A percentile compares a stretch with the other conserved stretches of the same genome.
These are phyloP conservation scores for Drosophila repletoides DNA, from an alignment of 1,140 invertebrate genomes.

Conservation along the genomic window DNA sequence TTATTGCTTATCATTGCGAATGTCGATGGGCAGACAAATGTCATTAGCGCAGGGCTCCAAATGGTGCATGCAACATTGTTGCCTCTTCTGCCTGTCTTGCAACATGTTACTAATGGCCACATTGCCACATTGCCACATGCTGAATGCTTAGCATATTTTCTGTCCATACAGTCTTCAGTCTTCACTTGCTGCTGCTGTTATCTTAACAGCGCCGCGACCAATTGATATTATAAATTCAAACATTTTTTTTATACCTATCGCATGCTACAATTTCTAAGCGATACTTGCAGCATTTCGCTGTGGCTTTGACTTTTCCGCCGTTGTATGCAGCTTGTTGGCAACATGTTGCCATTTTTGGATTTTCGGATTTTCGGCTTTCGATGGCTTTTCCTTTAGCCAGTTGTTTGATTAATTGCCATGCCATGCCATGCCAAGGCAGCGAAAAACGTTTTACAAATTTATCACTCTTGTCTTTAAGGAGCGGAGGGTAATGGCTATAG, in stretches of 20 bases:
- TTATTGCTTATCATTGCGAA: constrained; percentile 74
- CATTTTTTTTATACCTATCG: constrained; percentile 51
- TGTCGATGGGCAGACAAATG: constrained; percentile 41
- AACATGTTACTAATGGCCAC: constrained; percentile 42
- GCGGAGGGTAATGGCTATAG: neutral
- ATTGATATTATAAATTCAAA: constrained; percentile 63
- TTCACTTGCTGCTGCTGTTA: constrained; percentile 17
- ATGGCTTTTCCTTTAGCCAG: constrained; percentile 45
- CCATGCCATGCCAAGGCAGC: constrained; percentile 48
- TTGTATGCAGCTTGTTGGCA: constrained; percentile 10
- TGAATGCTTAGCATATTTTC: constrained; percentile 58
- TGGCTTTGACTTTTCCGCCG: constrained; percentile 4
- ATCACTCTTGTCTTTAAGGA: neutral
- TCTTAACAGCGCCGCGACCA: constrained; percentile 39
- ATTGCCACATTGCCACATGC: constrained; percentile 22
- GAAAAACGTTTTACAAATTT: constrained; percentile 50
- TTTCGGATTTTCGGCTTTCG: constrained; percentile 27
- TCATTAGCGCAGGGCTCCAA: constrained; percentile 35
- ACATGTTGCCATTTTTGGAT: constrained; percentile 18
- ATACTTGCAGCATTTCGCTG: constrained; percentile 13
- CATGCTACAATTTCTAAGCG: constrained; percentile 36
- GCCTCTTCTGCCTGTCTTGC: constrained; percentile 5
- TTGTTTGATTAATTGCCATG: constrained; percentile 68
- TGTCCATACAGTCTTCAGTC: neutral
- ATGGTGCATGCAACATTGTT: constrained; percentile 52